Evolutionary conservation across 2,797 vertebrate genomes (phyloP).

Genomic region (Chrysocyon brachyurus): DNA sequence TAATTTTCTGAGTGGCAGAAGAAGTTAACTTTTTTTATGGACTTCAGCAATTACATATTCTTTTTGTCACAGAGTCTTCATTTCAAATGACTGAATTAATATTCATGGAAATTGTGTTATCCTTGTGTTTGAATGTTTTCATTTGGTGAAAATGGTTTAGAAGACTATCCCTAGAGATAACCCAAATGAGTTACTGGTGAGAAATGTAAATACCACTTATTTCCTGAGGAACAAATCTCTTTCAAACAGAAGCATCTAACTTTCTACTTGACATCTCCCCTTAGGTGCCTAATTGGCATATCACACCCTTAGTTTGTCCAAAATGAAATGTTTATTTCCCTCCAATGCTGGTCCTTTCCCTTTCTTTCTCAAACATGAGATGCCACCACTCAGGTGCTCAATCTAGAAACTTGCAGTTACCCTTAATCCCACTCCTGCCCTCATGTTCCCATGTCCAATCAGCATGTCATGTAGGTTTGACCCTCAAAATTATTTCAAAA

Average conservation of each 20-base stretch:
- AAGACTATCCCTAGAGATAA: background rate
- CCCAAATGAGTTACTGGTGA: background rate
- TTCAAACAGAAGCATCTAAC: background rate
- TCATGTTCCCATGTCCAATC: background rate
- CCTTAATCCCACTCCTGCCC: background rate
- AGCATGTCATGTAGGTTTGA: background rate
- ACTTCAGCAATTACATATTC: background rate
- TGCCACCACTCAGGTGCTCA: background rate
- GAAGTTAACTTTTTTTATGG: background rate
- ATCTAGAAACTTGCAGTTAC: background rate
- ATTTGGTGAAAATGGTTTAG: constrained; percentile 20
- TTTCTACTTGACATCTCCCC: background rate
- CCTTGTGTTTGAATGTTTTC: constrained; percentile 8
- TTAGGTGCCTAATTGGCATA: background rate
- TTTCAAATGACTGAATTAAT: constrained; percentile 10
- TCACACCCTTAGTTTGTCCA: background rate
- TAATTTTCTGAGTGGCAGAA: background rate
- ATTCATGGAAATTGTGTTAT: background rate
- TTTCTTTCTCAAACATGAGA: background rate
- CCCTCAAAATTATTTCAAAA: constrained; percentile 1
- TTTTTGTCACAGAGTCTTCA: background rate
- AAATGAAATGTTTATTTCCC: background rate
- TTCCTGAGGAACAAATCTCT: background rate
- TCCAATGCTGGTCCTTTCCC: background rate
- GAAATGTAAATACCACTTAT: background rate